Evolutionary conservation across 1,140 invertebrate genomes (phyloP).

Genomic region (Pseudomyrmex dendroicus): DNA sequence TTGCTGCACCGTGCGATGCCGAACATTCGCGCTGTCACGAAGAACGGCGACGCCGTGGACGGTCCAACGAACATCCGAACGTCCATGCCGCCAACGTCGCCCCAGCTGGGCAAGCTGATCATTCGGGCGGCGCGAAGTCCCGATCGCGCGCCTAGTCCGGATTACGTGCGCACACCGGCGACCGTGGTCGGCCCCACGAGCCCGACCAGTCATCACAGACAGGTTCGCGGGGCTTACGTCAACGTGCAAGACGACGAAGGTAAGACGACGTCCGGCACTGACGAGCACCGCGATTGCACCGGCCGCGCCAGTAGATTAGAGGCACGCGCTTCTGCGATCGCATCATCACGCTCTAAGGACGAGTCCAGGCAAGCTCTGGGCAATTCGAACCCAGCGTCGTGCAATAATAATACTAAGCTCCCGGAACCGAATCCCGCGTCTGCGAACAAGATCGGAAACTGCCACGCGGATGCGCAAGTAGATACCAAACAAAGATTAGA

Average conservation of each 20-base stretch:
- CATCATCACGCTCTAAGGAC: slow-evolving; percentile 52
- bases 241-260: slow-evolving; percentile 89
- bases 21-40: slow-evolving; percentile 81
- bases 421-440: slow-evolving; percentile 3
- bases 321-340: slow-evolving; percentile 60
- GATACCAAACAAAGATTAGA: background rate
- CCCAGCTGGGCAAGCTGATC: slow-evolving; percentile 86
- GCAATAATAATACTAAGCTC: slow-evolving; percentile 41
- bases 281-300: slow-evolving; percentile 76
- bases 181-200: slow-evolving; percentile 87
- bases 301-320: slow-evolving; percentile 78
- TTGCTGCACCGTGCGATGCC: slow-evolving; percentile 80
- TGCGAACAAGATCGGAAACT: slow-evolving; percentile 4
- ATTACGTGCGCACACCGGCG: slow-evolving; percentile 87
- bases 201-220: slow-evolving; percentile 80
- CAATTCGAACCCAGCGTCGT: slow-evolving; percentile 16
- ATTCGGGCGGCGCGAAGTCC: slow-evolving; percentile 87
- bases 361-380: slow-evolving; percentile 8
- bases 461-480: background rate
- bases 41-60: slow-evolving; percentile 81
- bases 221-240: slow-evolving; percentile 88
- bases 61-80: slow-evolving; percentile 70
- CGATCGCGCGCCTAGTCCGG: slow-evolving; percentile 86
- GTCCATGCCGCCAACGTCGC: slow-evolving; percentile 73
- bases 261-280: slow-evolving; percentile 83